Percentiles rank a stretch among this genome's conserved stretches.
Evolutionary conservation across 2,797 vertebrate species (phyloP).

Genomic region (Pangasius sanitwongsei): DNA sequence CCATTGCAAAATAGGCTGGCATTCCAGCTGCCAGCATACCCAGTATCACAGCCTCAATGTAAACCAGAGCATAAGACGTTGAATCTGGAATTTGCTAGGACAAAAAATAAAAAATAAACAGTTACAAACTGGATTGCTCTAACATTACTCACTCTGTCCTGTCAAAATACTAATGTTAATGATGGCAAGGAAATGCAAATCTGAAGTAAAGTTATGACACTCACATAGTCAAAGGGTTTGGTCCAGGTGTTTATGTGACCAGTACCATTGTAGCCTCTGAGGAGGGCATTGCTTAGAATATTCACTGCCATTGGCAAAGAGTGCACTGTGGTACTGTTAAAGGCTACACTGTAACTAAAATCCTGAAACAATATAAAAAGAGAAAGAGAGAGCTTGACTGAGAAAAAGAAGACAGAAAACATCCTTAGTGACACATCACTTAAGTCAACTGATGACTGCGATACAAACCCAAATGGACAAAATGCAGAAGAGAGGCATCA

Average conservation of each 20-base stretch:
- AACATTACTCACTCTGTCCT: not conserved
- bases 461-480: not conserved
- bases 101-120: not conserved
- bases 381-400: not conserved
- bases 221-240: slow-evolving; percentile 82
- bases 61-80: slow-evolving; percentile 73
- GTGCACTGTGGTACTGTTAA: slow-evolving; percentile 84
- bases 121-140: not conserved
- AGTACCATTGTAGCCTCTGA: slow-evolving; percentile 79
- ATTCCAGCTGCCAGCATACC: slow-evolving; percentile 85
- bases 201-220: slow-evolving; percentile 46
- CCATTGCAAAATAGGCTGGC: slow-evolving; percentile 88
- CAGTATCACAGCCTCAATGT: slow-evolving; percentile 78
- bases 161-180: not conserved
- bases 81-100: slow-evolving; percentile 74
- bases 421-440: not conserved
- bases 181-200: not conserved
- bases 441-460: not conserved
- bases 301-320: slow-evolving; percentile 87
- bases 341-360: slow-evolving; percentile 81
- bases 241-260: slow-evolving; percentile 80
- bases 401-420: not conserved
- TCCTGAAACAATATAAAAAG: slow-evolving; percentile 64
- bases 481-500: not conserved
- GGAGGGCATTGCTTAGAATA: slow-evolving; percentile 85